These are phyloP conservation scores for Notospermus geniculatus DNA, from an alignment of 1,140 invertebrate genomes.

Conservation along the genomic window DNA sequence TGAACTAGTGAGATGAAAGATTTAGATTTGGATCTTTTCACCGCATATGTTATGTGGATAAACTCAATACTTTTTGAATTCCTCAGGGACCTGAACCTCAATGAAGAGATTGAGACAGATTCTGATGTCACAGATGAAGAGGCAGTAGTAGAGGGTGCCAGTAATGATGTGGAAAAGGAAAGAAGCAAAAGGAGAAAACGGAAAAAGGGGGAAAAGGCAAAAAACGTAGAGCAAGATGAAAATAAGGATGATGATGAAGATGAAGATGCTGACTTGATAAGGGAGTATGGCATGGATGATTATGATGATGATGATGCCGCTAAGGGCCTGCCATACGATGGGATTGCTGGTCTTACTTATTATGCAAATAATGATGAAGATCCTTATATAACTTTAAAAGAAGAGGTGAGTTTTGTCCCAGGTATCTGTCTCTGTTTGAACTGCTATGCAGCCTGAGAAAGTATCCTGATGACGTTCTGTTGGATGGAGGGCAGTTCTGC, in stretches of 20 bases:
- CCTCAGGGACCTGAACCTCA: conserved; percentile 8
- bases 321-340: conserved; percentile 40
- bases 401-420: conserved; percentile 62
- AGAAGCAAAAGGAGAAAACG: conserved; percentile 41
- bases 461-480: too few relatives aligned
- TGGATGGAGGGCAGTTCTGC: too few relatives aligned
- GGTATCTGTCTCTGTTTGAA: conserved; percentile 7
- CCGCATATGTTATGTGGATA: neutral
- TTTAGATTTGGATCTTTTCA: too few relatives aligned
- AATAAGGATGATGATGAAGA: conserved; percentile 17
- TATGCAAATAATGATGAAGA: conserved; percentile 61
- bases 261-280: conserved; percentile 38
- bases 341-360: conserved; percentile 58
- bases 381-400: conserved; percentile 60
- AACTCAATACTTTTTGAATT: conserved; percentile 7
- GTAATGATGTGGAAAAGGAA: conserved; percentile 53
- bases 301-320: conserved; percentile 67
- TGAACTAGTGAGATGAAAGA: too few relatives aligned
- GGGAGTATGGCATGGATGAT: conserved; percentile 62
- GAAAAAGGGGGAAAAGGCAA: conserved; percentile 56
- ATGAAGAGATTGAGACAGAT: neutral
- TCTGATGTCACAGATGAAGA: conserved; percentile 13
- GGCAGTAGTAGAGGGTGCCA: conserved; percentile 15
- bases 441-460: too few relatives aligned
- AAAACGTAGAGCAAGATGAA: conserved; percentile 56